Percentiles rank a stretch among this genome's conserved stretches.
phyloP scores from a whole-genome alignment of 1,140 invertebrate species.

The Drosophila nigrodunni region DNA sequence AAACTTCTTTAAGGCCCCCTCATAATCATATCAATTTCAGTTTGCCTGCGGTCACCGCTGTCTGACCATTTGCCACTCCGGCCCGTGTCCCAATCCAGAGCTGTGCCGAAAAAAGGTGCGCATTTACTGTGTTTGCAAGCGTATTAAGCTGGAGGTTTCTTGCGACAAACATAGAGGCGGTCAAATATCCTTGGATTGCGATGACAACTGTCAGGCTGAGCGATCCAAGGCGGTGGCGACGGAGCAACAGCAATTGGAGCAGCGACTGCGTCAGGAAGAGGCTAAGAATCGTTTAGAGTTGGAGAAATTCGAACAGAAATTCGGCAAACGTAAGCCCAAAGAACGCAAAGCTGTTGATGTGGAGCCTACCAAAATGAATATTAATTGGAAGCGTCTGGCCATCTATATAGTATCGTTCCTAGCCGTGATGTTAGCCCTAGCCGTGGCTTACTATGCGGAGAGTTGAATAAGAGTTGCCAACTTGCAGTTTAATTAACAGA shows the following conservation, averaged over 20 bases:
- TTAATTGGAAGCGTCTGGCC: slow-evolving; percentile 62
- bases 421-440: slow-evolving; percentile 58
- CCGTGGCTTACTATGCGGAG: slow-evolving; percentile 71
- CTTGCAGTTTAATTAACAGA: slow-evolving; percentile 36
- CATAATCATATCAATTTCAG: slow-evolving; percentile 67
- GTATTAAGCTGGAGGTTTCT: slow-evolving; percentile 89
- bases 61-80: slow-evolving; percentile 90
- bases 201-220: slow-evolving; percentile 87
- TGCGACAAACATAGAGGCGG: slow-evolving; percentile 88
- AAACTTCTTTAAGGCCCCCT: too few species aligned
- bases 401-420: slow-evolving; percentile 52
- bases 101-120: slow-evolving; percentile 92
- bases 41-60: slow-evolving; percentile 92
- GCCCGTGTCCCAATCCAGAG: slow-evolving; percentile 88
- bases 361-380: slow-evolving; percentile 42
- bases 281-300: slow-evolving; percentile 89
- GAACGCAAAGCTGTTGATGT: slow-evolving; percentile 78
- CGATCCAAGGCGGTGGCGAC: slow-evolving; percentile 85
- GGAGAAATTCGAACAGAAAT: slow-evolving; percentile 90
- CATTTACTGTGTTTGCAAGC: slow-evolving; percentile 90
- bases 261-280: slow-evolving; percentile 87
- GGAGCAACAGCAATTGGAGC: slow-evolving; percentile 86
- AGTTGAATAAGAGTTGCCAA: slow-evolving; percentile 48
- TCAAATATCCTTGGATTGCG: slow-evolving; percentile 86
- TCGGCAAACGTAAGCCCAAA: slow-evolving; percentile 87